These are phyloP conservation scores for Platycheirus albimanus DNA, from an alignment of 2,888 invertebrate genomes.

Conservation along the genomic window DNA sequence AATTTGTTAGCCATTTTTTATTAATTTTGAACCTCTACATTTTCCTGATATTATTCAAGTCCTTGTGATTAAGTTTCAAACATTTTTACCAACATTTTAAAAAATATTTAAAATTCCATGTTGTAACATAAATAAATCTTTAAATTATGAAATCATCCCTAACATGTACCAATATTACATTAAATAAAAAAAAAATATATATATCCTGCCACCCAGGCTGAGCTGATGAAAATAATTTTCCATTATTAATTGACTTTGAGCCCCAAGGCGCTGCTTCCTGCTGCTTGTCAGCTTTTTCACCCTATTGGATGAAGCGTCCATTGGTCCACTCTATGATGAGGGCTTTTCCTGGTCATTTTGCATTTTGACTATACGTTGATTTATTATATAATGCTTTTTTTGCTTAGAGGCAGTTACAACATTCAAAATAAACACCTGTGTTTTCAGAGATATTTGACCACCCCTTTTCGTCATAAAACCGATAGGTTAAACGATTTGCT, in stretches of 20 bases:
- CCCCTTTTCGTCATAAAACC: no score
- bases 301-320: conserved; percentile 1
- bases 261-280: conserved; percentile 1
- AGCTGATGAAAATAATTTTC: conserved; percentile 7
- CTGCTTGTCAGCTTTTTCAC: neutral
- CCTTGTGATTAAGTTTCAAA: no score
- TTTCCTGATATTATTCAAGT: no score
- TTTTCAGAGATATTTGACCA: conserved; percentile 29
- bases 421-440: no score
- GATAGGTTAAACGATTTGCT: conserved; percentile 8
- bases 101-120: no score
- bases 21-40: no score
- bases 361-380: neutral
- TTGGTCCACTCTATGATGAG: conserved; percentile 5
- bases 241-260: conserved; percentile 8
- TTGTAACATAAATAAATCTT: no score
- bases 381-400: neutral
- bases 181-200: neutral
- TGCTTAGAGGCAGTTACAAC: neutral
- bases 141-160: no score
- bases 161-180: no score
- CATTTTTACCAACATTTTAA: no score
- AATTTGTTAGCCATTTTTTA: no score
- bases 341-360: neutral
- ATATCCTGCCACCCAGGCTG: neutral